phyloP scores from a whole-genome alignment of 2,888 invertebrate species.

The Habrosyne pyritoides region DNA sequence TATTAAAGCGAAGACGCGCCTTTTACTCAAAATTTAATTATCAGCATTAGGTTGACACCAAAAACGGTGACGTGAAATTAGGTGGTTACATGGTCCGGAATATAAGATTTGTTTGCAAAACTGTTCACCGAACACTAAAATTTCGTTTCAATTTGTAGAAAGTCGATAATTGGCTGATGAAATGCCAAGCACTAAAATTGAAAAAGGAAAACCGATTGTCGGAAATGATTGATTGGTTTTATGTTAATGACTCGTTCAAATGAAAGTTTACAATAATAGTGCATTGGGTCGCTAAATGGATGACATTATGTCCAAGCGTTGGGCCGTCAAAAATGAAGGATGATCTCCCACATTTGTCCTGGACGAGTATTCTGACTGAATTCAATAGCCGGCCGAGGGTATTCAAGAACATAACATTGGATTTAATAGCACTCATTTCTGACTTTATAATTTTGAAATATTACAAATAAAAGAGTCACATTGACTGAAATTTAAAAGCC shows the following conservation, averaged over 20 bases:
- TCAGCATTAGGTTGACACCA: slow-evolving; percentile 73
- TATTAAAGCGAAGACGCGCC: slow-evolving; percentile 66
- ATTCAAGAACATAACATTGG: slow-evolving; percentile 45
- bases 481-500: slow-evolving; percentile 31
- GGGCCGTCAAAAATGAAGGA: slow-evolving; percentile 73
- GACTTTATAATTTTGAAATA: slow-evolving; percentile 42
- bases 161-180: slow-evolving; percentile 61
- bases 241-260: slow-evolving; percentile 64
- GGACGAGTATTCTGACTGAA: slow-evolving; percentile 48
- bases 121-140: slow-evolving; percentile 56
- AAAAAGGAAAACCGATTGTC: slow-evolving; percentile 44
- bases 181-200: slow-evolving; percentile 42
- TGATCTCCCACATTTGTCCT: slow-evolving; percentile 63
- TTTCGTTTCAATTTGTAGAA: slow-evolving; percentile 68
- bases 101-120: slow-evolving; percentile 62
- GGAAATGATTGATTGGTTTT: slow-evolving; percentile 65
- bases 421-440: slow-evolving; percentile 46
- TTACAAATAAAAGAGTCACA: slow-evolving; percentile 26
- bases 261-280: slow-evolving; percentile 61
- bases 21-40: slow-evolving; percentile 80
- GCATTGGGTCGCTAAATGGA: slow-evolving; percentile 69
- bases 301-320: slow-evolving; percentile 63
- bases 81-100: slow-evolving; percentile 37
- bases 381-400: slow-evolving; percentile 51
- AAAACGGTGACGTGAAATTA: slow-evolving; percentile 61